Evolutionary conservation across 2,113 vertebrate genomes (phyloP).

Genomic region (Clarias batrachus): DNA sequence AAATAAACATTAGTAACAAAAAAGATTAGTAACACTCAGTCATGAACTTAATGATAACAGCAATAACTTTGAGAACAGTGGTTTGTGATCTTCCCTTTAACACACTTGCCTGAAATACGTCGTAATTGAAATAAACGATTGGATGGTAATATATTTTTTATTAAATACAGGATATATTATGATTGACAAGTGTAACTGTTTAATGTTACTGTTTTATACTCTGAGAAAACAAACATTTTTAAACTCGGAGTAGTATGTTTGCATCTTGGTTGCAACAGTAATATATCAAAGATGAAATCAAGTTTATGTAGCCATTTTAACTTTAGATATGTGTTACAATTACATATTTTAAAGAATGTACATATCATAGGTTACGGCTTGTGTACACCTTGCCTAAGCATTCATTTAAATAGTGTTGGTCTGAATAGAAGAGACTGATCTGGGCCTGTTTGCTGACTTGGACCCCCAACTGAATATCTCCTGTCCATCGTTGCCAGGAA

Average conservation of each 20-base stretch:
- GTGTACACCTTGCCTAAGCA: background rate
- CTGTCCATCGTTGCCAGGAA: constrained; percentile 24
- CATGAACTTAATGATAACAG: background rate
- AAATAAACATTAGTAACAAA: too few relatives aligned
- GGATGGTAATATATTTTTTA: background rate
- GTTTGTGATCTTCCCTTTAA: background rate
- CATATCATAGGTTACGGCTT: background rate
- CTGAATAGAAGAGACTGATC: background rate
- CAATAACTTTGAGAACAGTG: background rate
- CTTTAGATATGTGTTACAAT: background rate
- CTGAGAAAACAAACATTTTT: background rate
- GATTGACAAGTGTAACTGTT: background rate
- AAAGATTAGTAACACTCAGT: background rate
- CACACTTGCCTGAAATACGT: background rate
- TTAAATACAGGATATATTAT: background rate
- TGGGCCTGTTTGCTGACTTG: background rate
- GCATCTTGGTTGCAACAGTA: background rate
- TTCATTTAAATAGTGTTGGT: background rate
- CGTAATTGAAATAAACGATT: background rate
- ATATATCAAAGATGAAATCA: background rate
- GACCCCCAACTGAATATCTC: background rate
- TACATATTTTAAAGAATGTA: background rate
- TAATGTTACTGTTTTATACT: background rate
- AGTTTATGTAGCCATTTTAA: background rate
- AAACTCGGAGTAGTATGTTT: background rate